phyloP scores from a whole-genome alignment of 2,113 vertebrate genomes.

The Scalopus aquaticus region DNA sequence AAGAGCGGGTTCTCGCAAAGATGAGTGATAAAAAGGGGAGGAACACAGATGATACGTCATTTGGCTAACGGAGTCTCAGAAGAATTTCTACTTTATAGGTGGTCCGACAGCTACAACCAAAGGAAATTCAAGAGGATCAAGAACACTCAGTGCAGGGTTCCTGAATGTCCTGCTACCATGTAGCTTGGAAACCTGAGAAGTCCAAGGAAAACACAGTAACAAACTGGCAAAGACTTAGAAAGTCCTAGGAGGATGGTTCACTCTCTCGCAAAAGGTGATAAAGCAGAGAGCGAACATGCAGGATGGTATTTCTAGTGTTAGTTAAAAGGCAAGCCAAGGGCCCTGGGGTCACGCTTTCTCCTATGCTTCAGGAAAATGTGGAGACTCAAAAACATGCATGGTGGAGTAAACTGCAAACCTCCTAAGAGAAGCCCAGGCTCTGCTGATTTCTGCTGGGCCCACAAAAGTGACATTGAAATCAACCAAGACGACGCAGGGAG shows the following conservation, averaged over 20 bases:
- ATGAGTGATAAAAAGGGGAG: not conserved
- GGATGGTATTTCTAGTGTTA: not conserved
- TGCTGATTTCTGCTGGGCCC: not conserved
- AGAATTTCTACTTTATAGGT: not conserved
- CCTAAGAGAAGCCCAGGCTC: not conserved
- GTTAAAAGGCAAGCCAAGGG: not conserved
- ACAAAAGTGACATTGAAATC: not conserved
- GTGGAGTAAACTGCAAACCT: not conserved
- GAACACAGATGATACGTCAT: not conserved
- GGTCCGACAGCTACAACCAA: not conserved
- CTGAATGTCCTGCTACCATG: not conserved
- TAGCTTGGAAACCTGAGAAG: conserved; percentile 27
- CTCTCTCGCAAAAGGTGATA: not conserved
- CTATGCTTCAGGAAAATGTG: not conserved
- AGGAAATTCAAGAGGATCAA: not conserved
- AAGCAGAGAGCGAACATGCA: not conserved
- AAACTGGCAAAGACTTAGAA: not conserved
- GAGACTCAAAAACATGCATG: not conserved
- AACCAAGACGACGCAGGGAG: not conserved
- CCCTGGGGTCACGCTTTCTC: not conserved
- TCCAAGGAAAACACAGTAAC: not conserved
- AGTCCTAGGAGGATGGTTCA: not conserved
- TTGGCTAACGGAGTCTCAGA: not conserved
- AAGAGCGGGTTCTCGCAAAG: not conserved
- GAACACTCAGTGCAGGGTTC: not conserved